A percentile compares a stretch with the other conserved stretches of the same genome.
Conservation (phyloP, 2,797 vertebrate genomes). For the Catostomus latipinnis region DNA sequence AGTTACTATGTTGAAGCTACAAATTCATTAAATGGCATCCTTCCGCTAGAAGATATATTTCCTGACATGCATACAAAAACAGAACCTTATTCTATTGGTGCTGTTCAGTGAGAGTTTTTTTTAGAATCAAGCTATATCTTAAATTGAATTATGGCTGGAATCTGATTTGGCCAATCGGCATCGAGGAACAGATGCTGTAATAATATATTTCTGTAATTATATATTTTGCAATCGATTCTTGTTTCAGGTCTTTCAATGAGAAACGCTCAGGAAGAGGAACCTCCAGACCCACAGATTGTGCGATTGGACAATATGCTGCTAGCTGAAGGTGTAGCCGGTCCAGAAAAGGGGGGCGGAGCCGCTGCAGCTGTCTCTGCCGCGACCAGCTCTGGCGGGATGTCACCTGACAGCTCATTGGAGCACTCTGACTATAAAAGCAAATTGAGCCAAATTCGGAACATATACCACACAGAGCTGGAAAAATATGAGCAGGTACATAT, state of each 20-base stretch:
- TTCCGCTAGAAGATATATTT: too few species aligned
- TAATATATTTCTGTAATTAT: too few species aligned
- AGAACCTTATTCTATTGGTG: too few species aligned
- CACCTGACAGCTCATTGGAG: slow-evolving; percentile 91
- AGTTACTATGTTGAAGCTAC: too few species aligned
- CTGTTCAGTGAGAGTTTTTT: too few species aligned
- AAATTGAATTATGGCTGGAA: too few species aligned
- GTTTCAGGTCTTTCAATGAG: slow-evolving; percentile 87
- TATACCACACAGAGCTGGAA: slow-evolving; percentile 95
- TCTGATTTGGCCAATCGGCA: too few species aligned
- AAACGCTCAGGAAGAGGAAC: slow-evolving; percentile 89
- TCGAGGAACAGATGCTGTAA: too few species aligned
- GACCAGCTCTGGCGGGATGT: slow-evolving; percentile 89
- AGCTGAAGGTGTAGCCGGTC: slow-evolving; percentile 91
- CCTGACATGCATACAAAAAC: too few species aligned
- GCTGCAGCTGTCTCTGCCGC: slow-evolving; percentile 88
- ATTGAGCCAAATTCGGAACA: slow-evolving; percentile 93
- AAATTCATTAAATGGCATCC: too few species aligned
- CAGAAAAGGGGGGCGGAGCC: slow-evolving; percentile 90
- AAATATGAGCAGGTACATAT: slow-evolving; percentile 91
- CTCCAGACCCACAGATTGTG: slow-evolving; percentile 91
- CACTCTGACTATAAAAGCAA: slow-evolving; percentile 97
- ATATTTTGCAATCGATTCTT: neutral
- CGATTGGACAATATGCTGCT: slow-evolving; percentile 94
- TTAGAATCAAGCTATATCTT: too few species aligned